Evolutionary conservation across 2,888 invertebrate species (phyloP).

Genomic region (Thelaira solivaga): DNA sequence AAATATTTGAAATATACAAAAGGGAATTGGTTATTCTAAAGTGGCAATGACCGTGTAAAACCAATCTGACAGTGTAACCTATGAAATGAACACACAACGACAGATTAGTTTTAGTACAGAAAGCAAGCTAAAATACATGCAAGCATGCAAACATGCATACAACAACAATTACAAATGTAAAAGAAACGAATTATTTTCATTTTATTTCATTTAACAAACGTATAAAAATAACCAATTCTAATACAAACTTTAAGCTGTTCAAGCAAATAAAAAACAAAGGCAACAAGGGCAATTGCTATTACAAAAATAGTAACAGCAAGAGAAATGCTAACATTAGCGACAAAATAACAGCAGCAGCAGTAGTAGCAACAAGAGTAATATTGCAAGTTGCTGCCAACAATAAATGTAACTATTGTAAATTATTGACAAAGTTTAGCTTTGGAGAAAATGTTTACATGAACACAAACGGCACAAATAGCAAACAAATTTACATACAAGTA

Average conservation of each 20-base stretch:
- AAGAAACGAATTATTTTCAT: constrained; percentile 16
- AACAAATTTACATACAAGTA: constrained; percentile 34
- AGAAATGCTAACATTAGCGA: constrained; percentile 8
- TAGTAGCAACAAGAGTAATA: constrained; percentile 55
- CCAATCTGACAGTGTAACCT: constrained; percentile 51
- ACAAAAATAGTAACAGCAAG: constrained; percentile 5
- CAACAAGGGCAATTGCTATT: constrained; percentile 4
- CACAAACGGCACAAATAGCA: constrained; percentile 7
- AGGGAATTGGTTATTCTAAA: constrained; percentile 34
- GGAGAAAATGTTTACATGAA: constrained; percentile 41
- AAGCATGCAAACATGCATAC: not conserved
- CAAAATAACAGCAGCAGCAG: constrained; percentile 57
- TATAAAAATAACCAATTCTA: constrained; percentile 13
- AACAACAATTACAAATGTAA: constrained; percentile 1
- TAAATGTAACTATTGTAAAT: constrained; percentile 56
- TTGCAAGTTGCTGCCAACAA: constrained; percentile 44
- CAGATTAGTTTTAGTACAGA: not conserved
- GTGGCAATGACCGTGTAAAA: constrained; percentile 58
- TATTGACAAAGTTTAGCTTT: constrained; percentile 60
- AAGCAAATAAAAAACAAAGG: constrained; percentile 12
- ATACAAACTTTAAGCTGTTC: constrained; percentile 50
- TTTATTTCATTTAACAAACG: not conserved
- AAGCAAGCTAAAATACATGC: not conserved
- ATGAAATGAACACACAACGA: not conserved
- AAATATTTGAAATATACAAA: constrained; percentile 55